Evolutionary conservation across 2,113 vertebrate genomes (phyloP), one percentile per base, ranked within the genome.

Genomic region (Rutilus rutilus): DNA sequence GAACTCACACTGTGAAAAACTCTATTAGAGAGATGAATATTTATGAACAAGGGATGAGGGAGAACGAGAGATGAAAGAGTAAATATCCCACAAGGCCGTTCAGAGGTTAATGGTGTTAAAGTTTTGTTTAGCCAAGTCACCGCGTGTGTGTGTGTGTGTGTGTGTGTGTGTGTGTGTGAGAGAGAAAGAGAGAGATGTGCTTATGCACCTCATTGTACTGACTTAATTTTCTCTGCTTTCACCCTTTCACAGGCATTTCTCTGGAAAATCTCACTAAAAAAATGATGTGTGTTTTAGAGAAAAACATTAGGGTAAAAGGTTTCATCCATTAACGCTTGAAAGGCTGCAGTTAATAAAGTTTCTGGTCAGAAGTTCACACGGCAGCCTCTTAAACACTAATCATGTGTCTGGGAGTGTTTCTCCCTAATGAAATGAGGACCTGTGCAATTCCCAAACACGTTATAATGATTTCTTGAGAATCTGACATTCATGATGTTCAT

Each of bases 21-120:
- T 89, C 88, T 86, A 89, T 89, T 87, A 89, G 67, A 81, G 86
- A 74, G 83, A 87, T 89, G 88, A 89, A 89, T 89, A 89, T 89
- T 85, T 87, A 89, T 89, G 88, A 88, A 86, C 76, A 36, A 87
- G 80, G 88, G 86, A 85, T 74, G 83, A 87, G 87, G 74, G 87
- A 54, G 77, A 67, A 83, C 60, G 81, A 65, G 74, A 83, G 83
- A 85, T 75, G 78, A 85, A 83, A 87, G 83, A 74, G 88, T 89
- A 89, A 89, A 89, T 89, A 89, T 83, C 86, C 88, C 74, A 79
- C 83, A 81, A 78, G 83, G 83, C 83, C 69, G 23, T 83, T 78
- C 78, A 33, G 83, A 87, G 88, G 86, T 89, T 89, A 89, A 89
- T 87, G 88, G 88, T 87, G 88, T 87, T 87, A 89, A 89, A 89